Conservation (phyloP, 2,797 vertebrate species). For the Clarias fuscus region DNA sequence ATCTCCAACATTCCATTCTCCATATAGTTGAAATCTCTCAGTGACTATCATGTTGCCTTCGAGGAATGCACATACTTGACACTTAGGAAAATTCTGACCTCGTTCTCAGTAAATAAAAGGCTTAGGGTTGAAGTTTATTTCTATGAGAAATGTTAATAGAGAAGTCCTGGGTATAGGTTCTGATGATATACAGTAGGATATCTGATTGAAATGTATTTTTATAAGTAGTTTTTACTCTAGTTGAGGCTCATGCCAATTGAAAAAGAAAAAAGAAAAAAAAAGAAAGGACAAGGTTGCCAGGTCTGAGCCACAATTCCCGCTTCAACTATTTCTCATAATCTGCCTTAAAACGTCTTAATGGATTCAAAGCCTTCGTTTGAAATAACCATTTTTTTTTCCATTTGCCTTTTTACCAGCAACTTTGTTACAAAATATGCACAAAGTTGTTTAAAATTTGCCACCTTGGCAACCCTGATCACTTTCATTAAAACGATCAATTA, state of each 20-base stretch:
- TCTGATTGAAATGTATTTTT: background rate
- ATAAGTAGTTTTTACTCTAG: background rate
- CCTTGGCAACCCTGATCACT: background rate
- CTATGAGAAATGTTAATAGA: background rate
- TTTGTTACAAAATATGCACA: background rate
- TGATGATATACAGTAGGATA: background rate
- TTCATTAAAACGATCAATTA: background rate
- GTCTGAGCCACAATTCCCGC: background rate
- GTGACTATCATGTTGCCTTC: slow-evolving; percentile 3
- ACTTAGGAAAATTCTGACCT: slow-evolving; percentile 32
- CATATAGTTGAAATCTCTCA: slow-evolving; percentile 9
- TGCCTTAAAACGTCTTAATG: background rate
- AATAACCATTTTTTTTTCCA: too few relatives aligned
- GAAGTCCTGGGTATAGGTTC: background rate
- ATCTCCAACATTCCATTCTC: slow-evolving; percentile 10
- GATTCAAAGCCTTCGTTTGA: background rate
- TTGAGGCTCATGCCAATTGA: background rate
- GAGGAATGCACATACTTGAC: slow-evolving; percentile 30
- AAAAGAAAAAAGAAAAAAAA: background rate
- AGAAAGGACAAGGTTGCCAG: background rate
- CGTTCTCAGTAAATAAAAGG: slow-evolving; percentile 1
- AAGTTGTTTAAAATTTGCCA: background rate
- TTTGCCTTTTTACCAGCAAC: background rate
- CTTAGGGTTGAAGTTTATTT: background rate
- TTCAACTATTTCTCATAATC: background rate